Percentiles rank a stretch among this genome's conserved stretches.
Conservation (phyloP, 2,113 vertebrate genomes). For the Garra rufa region DNA sequence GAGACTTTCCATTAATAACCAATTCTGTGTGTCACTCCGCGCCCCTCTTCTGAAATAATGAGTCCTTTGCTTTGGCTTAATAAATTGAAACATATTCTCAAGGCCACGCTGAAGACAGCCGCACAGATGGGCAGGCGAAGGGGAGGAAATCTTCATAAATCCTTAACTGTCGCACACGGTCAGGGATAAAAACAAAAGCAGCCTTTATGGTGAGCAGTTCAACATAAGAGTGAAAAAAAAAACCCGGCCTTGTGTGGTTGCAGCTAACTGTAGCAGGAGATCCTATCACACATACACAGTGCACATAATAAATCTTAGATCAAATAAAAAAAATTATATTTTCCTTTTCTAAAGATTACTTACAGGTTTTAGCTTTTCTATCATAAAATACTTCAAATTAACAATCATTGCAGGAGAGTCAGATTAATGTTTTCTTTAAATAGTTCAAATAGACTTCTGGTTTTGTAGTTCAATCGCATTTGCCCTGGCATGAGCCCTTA, state of each 20-base stretch:
- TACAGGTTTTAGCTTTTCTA: background rate
- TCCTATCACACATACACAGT: background rate
- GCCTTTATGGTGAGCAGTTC: constrained; percentile 74
- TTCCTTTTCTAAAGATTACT: background rate
- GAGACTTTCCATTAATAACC: constrained; percentile 99
- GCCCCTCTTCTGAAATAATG: constrained; percentile 98
- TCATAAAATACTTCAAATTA: background rate
- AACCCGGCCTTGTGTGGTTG: background rate
- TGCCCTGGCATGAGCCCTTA: background rate
- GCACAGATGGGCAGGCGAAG: constrained; percentile 75
- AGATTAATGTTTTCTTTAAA: background rate
- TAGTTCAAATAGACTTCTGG: background rate
- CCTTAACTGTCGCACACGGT: constrained; percentile 94
- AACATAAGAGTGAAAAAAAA: constrained; percentile 62
- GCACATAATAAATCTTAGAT: background rate
- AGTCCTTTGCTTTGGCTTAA: constrained; percentile 99
- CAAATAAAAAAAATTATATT: no score
- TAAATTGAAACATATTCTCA: constrained; percentile 99
- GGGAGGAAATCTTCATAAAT: constrained; percentile 97
- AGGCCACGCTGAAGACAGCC: constrained; percentile 89
- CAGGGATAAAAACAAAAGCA: constrained; percentile 95
- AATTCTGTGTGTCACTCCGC: constrained; percentile 98
- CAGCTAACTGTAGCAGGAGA: background rate
- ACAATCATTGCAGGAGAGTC: background rate
- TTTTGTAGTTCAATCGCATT: background rate